These are phyloP conservation scores for Xanthia icteritia DNA, from an alignment of 2,888 invertebrate genomes.

Conservation along the genomic window DNA sequence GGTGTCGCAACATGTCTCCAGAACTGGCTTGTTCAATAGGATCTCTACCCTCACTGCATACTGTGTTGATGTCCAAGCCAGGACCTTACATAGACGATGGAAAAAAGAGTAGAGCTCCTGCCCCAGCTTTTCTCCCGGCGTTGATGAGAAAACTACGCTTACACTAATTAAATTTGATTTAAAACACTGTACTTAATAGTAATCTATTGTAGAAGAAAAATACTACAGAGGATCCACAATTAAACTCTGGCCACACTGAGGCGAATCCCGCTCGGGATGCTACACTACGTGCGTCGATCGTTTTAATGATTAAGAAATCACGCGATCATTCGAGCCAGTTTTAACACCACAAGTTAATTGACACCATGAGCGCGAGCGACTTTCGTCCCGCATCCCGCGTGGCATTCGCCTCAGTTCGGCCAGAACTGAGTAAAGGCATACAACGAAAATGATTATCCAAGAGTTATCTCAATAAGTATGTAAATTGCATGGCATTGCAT, in stretches of 20 bases:
- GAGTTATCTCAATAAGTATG: background rate
- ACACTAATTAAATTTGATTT: slow-evolving; percentile 68
- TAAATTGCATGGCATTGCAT: background rate
- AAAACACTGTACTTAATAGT: background rate
- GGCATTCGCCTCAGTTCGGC: background rate
- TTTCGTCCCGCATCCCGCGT: background rate
- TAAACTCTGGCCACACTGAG: no score
- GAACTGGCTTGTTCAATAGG: slow-evolving; percentile 86
- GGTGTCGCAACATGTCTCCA: slow-evolving; percentile 87
- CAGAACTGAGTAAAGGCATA: slow-evolving; percentile 1
- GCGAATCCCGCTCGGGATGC: background rate
- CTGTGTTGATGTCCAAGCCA: slow-evolving; percentile 87
- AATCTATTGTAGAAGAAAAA: background rate
- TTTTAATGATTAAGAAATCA: background rate
- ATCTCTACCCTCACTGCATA: slow-evolving; percentile 82
- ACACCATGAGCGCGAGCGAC: background rate
- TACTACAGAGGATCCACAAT: background rate
- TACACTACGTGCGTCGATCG: no score
- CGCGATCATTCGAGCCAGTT: background rate
- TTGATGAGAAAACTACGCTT: slow-evolving; percentile 84
- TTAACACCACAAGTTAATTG: background rate
- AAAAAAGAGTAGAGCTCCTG: slow-evolving; percentile 80
- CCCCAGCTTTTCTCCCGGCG: slow-evolving; percentile 83
- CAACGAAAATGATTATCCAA: background rate
- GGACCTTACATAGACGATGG: slow-evolving; percentile 85